phyloP scores from a whole-genome alignment of 2,113 vertebrate genomes.

The Gopherus evgoodei region DNA sequence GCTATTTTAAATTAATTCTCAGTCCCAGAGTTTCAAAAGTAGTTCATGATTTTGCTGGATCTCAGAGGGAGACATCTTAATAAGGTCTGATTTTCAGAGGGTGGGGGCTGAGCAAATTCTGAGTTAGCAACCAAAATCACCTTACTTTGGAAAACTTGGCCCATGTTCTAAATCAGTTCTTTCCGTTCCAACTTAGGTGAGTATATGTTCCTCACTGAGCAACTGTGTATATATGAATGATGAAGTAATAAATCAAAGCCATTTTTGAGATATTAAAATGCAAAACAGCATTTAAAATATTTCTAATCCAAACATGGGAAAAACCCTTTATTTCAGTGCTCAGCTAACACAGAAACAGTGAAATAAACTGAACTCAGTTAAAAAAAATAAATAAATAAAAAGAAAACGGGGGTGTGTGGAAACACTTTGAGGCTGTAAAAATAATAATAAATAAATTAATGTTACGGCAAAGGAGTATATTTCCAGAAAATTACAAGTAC shows the following conservation, averaged over 20 bases:
- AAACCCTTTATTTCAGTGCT: neutral
- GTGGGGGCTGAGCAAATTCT: slow-evolving; percentile 31
- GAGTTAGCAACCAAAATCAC: neutral
- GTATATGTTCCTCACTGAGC: neutral
- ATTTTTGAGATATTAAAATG: slow-evolving; percentile 33
- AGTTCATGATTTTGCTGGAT: slow-evolving; percentile 42
- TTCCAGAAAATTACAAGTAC: neutral
- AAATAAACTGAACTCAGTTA: neutral
- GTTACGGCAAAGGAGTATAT: neutral
- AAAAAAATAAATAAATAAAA: too few relatives aligned
- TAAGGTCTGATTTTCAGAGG: slow-evolving; percentile 44
- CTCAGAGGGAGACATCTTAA: slow-evolving; percentile 10
- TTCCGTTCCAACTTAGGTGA: neutral
- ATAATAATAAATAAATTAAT: slow-evolving; percentile 12
- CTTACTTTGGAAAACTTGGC: slow-evolving; percentile 26
- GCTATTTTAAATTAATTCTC: slow-evolving; percentile 43
- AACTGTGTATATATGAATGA: neutral
- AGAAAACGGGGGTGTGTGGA: too few relatives aligned
- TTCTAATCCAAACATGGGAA: neutral
- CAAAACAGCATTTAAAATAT: neutral
- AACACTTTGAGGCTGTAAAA: neutral
- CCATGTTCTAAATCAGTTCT: slow-evolving; percentile 23
- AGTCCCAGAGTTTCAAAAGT: slow-evolving; percentile 21
- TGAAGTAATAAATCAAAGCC: slow-evolving; percentile 50
- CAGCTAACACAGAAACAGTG: neutral